Conservation (phyloP, 2,113 vertebrate genomes). For the Lycaon pictus region DNA sequence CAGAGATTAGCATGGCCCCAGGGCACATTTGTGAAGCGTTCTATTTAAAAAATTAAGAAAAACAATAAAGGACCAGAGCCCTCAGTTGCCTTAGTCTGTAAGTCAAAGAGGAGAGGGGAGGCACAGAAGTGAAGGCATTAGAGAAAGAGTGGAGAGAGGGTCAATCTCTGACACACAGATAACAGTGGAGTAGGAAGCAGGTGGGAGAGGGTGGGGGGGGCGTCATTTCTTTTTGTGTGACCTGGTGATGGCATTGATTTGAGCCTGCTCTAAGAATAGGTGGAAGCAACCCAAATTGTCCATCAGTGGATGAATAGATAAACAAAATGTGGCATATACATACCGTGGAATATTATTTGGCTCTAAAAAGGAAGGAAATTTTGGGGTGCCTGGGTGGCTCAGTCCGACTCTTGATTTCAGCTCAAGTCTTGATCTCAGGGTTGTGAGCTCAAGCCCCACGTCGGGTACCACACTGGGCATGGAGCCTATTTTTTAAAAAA, state of each 20-base stretch:
- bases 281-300: not conserved
- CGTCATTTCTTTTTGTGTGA: not conserved
- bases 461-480: not conserved
- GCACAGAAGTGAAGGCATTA: not conserved
- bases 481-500: not conserved
- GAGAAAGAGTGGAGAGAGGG: not conserved
- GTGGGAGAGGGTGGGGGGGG: not conserved
- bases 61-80: not conserved
- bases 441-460: not conserved
- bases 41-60: not conserved
- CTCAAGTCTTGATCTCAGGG: not conserved
- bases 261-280: not conserved
- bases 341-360: not conserved
- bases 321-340: not conserved
- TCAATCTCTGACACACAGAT: not conserved
- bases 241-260: conserved; percentile 15
- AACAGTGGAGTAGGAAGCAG: not conserved
- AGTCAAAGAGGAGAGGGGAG: not conserved
- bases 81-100: not conserved
- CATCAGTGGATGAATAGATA: not conserved
- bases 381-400: not conserved
- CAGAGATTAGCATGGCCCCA: not conserved
- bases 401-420: not conserved
- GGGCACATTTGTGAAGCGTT: not conserved
- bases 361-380: not conserved